phyloP scores from a whole-genome alignment of 2,797 vertebrate species.

The Ateles fusciceps region DNA sequence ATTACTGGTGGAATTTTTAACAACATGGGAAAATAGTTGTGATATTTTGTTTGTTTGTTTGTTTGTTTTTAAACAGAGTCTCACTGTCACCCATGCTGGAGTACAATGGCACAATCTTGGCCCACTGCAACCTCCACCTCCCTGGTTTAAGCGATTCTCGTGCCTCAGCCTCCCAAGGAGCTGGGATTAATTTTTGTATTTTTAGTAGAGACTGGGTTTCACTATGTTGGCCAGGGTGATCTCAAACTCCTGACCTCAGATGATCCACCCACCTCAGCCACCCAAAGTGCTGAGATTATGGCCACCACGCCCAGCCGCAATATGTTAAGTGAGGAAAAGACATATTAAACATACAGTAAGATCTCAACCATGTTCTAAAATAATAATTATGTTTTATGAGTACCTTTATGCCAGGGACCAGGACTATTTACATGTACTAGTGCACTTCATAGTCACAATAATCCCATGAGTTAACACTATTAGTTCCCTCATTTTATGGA shows the following conservation, averaged over 20 bases:
- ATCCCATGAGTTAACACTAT: not conserved
- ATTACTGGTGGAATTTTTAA: not conserved
- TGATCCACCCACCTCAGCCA: no score
- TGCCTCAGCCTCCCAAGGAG: no score
- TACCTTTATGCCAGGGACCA: not conserved
- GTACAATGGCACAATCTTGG: no score
- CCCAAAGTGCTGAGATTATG: no score
- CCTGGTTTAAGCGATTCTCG: no score
- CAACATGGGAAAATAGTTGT: not conserved
- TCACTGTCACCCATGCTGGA: no score
- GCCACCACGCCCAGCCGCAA: not conserved
- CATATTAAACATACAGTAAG: not conserved
- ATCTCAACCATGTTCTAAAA: not conserved
- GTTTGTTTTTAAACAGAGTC: no score
- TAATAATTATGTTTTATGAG: not conserved
- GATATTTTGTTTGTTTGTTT: not conserved
- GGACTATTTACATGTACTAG: not conserved
- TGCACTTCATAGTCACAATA: not conserved
- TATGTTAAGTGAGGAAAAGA: not conserved
- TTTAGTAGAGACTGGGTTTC: no score
- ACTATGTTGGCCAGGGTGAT: no score
- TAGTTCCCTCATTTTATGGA: not conserved
- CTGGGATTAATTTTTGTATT: no score
- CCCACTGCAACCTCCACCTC: no score
- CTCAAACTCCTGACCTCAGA: no score